Percentiles rank a stretch among this genome's conserved stretches.
Conservation (phyloP, 2,113 vertebrate species). For the Mustelus asterias region DNA sequence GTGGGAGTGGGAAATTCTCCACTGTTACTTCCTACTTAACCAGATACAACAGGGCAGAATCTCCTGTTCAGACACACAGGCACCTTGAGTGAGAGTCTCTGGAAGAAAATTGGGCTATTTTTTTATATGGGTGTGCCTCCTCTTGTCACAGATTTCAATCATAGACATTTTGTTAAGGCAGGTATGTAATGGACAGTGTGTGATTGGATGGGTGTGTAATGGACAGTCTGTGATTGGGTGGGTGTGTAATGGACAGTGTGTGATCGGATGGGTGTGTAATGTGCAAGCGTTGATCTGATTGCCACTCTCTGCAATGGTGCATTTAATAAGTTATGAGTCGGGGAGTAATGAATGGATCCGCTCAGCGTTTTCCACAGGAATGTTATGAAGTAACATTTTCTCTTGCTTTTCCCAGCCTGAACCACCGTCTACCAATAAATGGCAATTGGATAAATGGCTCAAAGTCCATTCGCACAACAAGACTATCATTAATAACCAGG, state of each 20-base stretch:
- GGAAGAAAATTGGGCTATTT: too few species aligned
- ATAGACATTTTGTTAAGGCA: too few species aligned
- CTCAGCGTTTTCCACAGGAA: not conserved
- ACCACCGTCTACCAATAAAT: constrained; percentile 84
- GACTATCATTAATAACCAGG: constrained; percentile 76
- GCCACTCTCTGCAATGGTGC: not conserved
- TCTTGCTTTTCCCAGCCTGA: constrained; percentile 66
- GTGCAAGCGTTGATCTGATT: not conserved
- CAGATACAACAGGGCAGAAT: too few species aligned
- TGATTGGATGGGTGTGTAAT: too few species aligned
- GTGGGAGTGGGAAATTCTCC: too few species aligned
- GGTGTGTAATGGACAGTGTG: not conserved
- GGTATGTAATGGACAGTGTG: too few species aligned
- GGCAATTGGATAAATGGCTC: constrained; percentile 93
- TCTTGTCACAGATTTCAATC: too few species aligned
- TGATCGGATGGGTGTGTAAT: not conserved
- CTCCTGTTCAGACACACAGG: too few species aligned
- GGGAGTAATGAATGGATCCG: not conserved
- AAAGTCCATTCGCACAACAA: constrained; percentile 94
- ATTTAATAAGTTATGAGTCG: not conserved
- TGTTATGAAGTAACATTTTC: constrained; percentile 39
- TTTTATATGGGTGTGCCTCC: too few species aligned
- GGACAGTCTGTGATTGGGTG: not conserved
- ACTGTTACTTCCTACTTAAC: too few species aligned
- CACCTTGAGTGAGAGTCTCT: too few species aligned